Base-by-base conservation (phyloP, 2,113 vertebrate species). In the Caranx melampygus region DNA sequence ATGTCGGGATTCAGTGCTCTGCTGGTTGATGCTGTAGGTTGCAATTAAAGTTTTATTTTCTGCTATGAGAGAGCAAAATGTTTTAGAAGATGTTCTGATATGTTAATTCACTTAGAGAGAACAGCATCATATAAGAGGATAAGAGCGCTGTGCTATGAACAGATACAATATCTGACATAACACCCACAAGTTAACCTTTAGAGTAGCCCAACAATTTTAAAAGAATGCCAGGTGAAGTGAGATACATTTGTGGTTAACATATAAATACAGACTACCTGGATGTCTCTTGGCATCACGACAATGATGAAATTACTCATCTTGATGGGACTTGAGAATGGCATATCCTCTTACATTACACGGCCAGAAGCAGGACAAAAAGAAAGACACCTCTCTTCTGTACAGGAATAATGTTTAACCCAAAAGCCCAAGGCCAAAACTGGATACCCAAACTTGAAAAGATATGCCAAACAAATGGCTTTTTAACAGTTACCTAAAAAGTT, bases 11-110 rank as follows among this genome's bases (percentile, higher is more conserved):
- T 62, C 12, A 2, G 10, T n/a, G 3, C 13, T 3, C 52, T 26
- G 26, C 45, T 40, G 72, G 21, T 45, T 49, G 55, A 20, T 54
- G n/a, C 20, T 63, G 16, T 64, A 31, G 55, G 34, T 31, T 67
- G 3, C n/a, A 49, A 3, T 1, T 13, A 12, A 13, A 52, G 14
- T 15, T 20, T 21, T 68, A 57, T 73, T 4, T 47, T 66, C 52
- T 61, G 52, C 57, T 33, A 5, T 18, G 18, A 59, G 14, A 34
- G 16, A 68, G 42, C 57, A 40, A 60, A 74, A 58, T 70, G n/a
- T 64, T 76, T 58, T 33, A 42, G 35, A 54, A 47, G 40, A 54
- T 52, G 21, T 52, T 75, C 42, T 58, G 18, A 65, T 58, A 37
- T 11, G 51, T 61, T 26, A 26, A 51, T 21, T 75, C 35, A 66